Evolutionary conservation across 30 jellyfish, hydroid and myxozoan species (phyloP), one percentile per base, ranked within the genome.

Genomic region (Pseudorhiza aurosa): DNA sequence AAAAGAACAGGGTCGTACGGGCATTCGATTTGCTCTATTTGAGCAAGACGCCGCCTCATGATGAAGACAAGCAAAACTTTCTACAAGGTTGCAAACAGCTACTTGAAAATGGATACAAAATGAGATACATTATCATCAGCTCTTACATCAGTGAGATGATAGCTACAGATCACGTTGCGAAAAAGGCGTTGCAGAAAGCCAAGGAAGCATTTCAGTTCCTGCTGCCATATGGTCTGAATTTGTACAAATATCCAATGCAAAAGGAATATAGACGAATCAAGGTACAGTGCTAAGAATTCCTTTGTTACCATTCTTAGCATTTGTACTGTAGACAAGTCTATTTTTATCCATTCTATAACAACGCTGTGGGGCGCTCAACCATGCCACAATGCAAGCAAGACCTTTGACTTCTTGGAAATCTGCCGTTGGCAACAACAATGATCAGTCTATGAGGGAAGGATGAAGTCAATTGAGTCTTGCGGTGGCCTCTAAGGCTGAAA

Each of bases 221-320:
- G 85, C 65, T 80, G 26, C 91, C 84, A 46, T 80, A 44, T 80
- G 91, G 84, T 19, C 69, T 80, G 32, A 80, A 80, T 35, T 78
- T 80, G 0, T 47, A 50, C 68, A 67, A 67, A 53, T 65, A 37
- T 14, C 78, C 91, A 22, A 29, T 46, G 14, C 80, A 70, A 44
- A 65, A 80, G 55, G 91, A 80, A 35, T 80, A 45, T 69, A 80
- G 40, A 70, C 27, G 33, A 8, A 62, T 80, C 67, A 80, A 80
- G 91, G 91, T 80, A 18, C 0, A n/a, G n/a, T n/a, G n/a, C n/a
- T n/a, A n/a, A n/a, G n/a, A n/a, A n/a, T n/a, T n/a, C n/a, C n/a
- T n/a, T n/a, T n/a, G n/a, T n/a, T n/a, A n/a, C n/a, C n/a, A n/a
- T n/a, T n/a, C n/a, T n/a, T n/a, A n/a, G n/a, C n/a, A n/a, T n/a